Base-by-base conservation (phyloP, 2,113 vertebrate genomes). In the Scartelaos histophorus region DNA sequence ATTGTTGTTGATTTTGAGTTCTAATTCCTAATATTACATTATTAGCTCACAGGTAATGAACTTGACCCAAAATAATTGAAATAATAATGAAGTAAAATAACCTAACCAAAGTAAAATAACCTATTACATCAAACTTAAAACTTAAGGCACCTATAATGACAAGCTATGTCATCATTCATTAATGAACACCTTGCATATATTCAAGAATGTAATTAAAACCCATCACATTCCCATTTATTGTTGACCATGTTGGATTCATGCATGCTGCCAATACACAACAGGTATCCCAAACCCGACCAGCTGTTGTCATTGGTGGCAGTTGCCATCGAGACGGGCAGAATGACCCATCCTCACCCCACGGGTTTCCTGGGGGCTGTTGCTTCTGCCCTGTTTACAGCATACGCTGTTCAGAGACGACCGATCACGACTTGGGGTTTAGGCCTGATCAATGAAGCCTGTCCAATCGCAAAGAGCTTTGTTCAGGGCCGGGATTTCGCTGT, bases 281-380 rank as follows among this genome's bases (percentile, higher is more conserved):
- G 94, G 79, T 95, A 93, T 78, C 93, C 93, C 0, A 91, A 65
- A 9, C 87, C 93, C 0, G 85, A 88, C 25, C 93, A 95, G 85
- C 85, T 95, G 64, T 71, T 90, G 2, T 89, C 90, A 0, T 71
- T 95, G 79, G 92, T 95, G 73, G 84, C 76, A 0, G 92, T 94
- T 79, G 94, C 95, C 15, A 83, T 95, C 43, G 94, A 96, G 84
- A 95, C 93, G 0, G 94, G 93, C 58, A 91, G 94, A 75, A 95
- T 95, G 95, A 95, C 95, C 34, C 95, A 95, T 43, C 93, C 94
- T 77, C 95, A 95, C 84, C 95, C 95, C 35, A 95, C 94, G 0
- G 95, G 94, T 67, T 94, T 94, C 71, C 90, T 95, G 2, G 94
- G 94, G 1, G 91, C 92, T 0, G 87, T 95, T 3, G 93, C 94